A percentile compares a stretch with the other conserved stretches of the same genome.
Conservation (phyloP, 2,113 vertebrate genomes). For the Saguinus midas region DNA sequence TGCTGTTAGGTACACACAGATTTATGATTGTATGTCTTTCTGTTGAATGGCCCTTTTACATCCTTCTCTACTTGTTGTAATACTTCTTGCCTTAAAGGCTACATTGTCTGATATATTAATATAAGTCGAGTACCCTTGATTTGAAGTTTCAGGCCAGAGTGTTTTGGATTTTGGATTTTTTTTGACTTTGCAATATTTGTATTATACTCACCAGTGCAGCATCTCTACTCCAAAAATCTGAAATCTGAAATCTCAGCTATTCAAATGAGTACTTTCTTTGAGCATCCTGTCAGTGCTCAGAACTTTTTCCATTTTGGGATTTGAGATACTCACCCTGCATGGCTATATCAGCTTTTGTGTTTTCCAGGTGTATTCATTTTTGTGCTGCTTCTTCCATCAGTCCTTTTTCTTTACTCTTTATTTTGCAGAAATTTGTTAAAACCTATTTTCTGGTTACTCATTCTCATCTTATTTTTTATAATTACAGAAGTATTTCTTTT, state of each 20-base stretch:
- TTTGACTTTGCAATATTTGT: background rate
- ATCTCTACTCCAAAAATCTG: background rate
- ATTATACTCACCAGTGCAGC: background rate
- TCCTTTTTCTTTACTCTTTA: background rate
- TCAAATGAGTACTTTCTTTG: background rate
- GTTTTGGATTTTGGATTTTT: background rate
- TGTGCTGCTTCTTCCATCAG: background rate
- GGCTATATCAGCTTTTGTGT: background rate
- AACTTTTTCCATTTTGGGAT: background rate
- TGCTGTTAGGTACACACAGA: background rate
- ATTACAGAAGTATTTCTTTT: background rate
- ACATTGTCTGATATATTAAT: background rate
- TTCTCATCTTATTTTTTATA: background rate
- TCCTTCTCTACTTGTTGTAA: background rate
- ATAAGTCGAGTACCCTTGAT: background rate
- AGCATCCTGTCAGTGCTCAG: background rate
- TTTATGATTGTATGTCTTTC: background rate
- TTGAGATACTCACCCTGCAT: background rate
- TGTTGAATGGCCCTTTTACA: background rate
- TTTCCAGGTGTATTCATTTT: background rate
- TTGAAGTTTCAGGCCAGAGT: background rate
- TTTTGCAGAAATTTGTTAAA: conserved; percentile 22
- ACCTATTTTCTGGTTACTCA: background rate
- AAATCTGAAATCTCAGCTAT: background rate
- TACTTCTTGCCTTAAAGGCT: background rate